phyloP scores from a whole-genome alignment of 2,113 vertebrate species.

The Clarias macrocephalus region DNA sequence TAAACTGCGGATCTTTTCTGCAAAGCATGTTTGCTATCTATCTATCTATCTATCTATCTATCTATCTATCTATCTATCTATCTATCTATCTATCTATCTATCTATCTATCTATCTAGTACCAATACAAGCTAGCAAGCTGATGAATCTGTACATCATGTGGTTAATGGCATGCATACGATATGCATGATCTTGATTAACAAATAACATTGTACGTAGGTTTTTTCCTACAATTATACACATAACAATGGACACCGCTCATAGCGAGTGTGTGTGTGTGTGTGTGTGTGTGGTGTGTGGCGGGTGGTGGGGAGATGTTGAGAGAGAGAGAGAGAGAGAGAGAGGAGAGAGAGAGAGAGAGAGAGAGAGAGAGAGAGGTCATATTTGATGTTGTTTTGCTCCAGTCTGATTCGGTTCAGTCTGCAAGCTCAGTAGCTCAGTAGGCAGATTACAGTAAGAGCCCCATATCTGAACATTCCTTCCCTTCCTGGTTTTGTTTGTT shows the following conservation, averaged over 20 bases:
- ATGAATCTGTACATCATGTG: neutral
- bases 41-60: constrained; percentile 1
- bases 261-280: neutral
- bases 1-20: too few species aligned
- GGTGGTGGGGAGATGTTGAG: neutral
- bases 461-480: constrained; percentile 73
- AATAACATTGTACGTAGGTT: neutral
- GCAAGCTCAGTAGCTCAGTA: constrained; percentile 24
- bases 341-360: neutral
- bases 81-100: neutral
- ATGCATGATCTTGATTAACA: neutral
- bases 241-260: neutral
- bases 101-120: neutral
- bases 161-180: neutral
- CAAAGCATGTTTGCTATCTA: neutral
- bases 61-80: neutral
- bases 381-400: constrained; percentile 30
- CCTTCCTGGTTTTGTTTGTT: constrained; percentile 84
- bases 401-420: constrained; percentile 35
- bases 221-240: neutral
- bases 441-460: constrained; percentile 69
- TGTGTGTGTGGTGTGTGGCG: neutral
- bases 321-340: constrained; percentile 2
- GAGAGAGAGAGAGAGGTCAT: neutral
- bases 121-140: too few species aligned